These are phyloP conservation scores for Magallana angulata DNA, from an alignment of 1,140 invertebrate genomes.

Conservation along the genomic window DNA sequence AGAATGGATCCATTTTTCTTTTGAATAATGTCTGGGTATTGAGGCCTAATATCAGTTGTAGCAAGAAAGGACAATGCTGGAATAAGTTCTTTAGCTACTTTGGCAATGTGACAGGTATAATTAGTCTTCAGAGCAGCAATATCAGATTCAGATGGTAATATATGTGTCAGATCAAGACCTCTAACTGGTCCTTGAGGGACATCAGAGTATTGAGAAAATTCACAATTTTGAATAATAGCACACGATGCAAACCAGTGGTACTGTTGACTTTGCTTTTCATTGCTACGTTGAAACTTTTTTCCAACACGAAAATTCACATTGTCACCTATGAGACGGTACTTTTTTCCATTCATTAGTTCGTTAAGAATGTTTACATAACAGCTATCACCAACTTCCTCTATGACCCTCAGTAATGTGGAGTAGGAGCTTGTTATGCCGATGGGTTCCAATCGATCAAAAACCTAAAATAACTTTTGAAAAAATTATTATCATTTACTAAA, in stretches of 20 bases:
- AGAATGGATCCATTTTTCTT: constrained; percentile 39
- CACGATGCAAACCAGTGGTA: constrained; percentile 52
- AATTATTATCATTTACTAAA: neutral
- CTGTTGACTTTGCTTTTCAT: constrained; percentile 33
- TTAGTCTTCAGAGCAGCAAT: neutral
- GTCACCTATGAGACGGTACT: constrained; percentile 49
- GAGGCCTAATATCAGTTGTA: neutral
- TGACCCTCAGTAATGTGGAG: neutral
- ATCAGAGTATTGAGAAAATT: constrained; percentile 1
- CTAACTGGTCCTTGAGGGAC: neutral
- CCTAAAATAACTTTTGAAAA: neutral
- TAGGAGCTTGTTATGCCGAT: neutral
- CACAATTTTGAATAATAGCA: constrained; percentile 43
- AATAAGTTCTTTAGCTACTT: neutral
- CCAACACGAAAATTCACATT: constrained; percentile 49
- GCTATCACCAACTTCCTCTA: constrained; percentile 31
- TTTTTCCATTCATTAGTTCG: constrained; percentile 31
- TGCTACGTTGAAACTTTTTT: constrained; percentile 31
- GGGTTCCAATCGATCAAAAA: neutral
- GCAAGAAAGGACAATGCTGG: neutral
- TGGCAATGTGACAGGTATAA: constrained; percentile 18
- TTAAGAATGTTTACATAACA: constrained; percentile 45
- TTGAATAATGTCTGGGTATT: neutral
- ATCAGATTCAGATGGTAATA: neutral
- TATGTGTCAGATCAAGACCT: neutral